Conservation (phyloP, 2,797 vertebrate species). For the Lithobates pipiens region DNA sequence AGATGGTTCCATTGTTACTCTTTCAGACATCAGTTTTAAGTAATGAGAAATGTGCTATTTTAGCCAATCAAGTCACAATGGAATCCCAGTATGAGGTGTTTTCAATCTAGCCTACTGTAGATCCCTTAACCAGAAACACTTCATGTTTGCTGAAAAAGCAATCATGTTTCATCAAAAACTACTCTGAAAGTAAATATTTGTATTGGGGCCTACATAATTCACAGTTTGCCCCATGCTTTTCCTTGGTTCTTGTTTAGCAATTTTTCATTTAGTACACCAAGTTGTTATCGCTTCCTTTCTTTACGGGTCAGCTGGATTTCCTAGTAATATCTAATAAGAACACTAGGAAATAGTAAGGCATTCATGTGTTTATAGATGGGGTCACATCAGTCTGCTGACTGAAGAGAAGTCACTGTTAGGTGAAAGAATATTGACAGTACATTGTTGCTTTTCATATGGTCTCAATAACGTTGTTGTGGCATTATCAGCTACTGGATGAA, state of each 20-base stretch:
- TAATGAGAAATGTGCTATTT: slow-evolving; percentile 28
- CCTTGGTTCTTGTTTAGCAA: not conserved
- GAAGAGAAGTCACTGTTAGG: not conserved
- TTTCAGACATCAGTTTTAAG: not conserved
- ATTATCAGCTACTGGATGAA: not conserved
- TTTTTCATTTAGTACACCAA: not conserved
- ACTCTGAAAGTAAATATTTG: slow-evolving; percentile 1
- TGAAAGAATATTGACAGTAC: no score
- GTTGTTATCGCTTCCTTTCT: not conserved
- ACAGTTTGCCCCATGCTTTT: slow-evolving; percentile 5
- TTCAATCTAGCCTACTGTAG: not conserved
- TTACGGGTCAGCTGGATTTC: not conserved
- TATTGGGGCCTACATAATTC: slow-evolving; percentile 27
- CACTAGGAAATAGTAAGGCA: not conserved
- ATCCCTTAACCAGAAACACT: not conserved
- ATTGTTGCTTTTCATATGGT: no score
- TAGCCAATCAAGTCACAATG: slow-evolving; percentile 3
- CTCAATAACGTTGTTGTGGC: no score
- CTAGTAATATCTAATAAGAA: not conserved
- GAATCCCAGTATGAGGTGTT: slow-evolving; percentile 12
- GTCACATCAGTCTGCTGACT: not conserved
- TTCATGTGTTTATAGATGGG: not conserved
- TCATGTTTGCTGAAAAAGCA: slow-evolving; percentile 22
- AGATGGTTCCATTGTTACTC: not conserved
- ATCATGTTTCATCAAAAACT: slow-evolving; percentile 40